Base-by-base conservation (phyloP, 2,113 vertebrate species). In the Steatornis caripensis region DNA sequence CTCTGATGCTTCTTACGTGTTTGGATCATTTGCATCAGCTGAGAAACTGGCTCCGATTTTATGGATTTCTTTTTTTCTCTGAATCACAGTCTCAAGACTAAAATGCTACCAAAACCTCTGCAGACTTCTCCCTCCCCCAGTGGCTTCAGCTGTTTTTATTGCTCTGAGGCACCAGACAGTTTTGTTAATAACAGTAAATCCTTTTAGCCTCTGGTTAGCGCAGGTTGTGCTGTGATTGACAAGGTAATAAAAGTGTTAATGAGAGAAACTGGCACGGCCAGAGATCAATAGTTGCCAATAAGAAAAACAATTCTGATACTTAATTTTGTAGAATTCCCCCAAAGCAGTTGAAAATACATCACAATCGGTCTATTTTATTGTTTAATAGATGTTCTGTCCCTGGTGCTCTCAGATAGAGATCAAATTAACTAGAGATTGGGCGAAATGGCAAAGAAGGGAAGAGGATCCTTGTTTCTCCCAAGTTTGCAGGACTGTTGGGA, bases 211-310 rank as follows among this genome's bases (percentile, higher is more conserved):
- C 95, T 97, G 92, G 95, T 96, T 97, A 96, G 94, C 11, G 37
- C 94, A 97, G 95, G 95, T 96, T 94, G 77, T 84, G 70, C 90
- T 97, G 97, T 98, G 98, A 98, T 94, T 98, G 98, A 98, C 98
- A 98, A 98, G 97, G 97, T 97, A 98, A 98, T 98, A 98, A 98
- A 98, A 98, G 97, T 98, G 97, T 98, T 98, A 98, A 98, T 98
- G 98, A 98, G 98, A 97, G 86, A 97, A 95, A 96, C 85, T 97
- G 90, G 95, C 95, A 97, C 87, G 96, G 96, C 92, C 90, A 96
- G 92, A 96, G 96, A 98, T 98, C 98, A 97, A 98, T 98, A 98
- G 88, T 74, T 97, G 95, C 97, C 98, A 98, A 98, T 97, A 98
- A 97, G 95, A 97, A 98, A 98, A 98, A 98, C 97, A 98, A 97